Evolutionary conservation across 1,140 invertebrate species (phyloP).

Genomic region (Atta texana): DNA sequence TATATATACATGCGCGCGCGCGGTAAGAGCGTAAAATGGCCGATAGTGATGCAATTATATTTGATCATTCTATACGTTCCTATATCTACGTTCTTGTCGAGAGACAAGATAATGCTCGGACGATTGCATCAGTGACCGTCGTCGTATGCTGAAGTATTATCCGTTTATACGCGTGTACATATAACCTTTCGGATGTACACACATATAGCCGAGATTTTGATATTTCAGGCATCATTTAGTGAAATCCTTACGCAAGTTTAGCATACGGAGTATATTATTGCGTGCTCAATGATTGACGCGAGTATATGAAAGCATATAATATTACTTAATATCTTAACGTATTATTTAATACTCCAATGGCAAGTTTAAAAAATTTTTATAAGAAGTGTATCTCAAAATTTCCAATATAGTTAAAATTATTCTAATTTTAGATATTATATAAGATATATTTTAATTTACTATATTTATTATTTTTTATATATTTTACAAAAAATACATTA

Average conservation of each 20-base stretch:
- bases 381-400: background rate
- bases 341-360: background rate
- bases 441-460: slow-evolving; percentile 1
- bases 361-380: background rate
- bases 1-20: too few species aligned
- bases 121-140: slow-evolving; percentile 68
- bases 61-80: slow-evolving; percentile 68
- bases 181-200: slow-evolving; percentile 67
- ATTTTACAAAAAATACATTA: background rate
- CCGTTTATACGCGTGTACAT: slow-evolving; percentile 57
- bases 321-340: slow-evolving; percentile 7
- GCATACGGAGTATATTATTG: slow-evolving; percentile 31
- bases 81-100: slow-evolving; percentile 29
- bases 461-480: background rate
- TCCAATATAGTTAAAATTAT: background rate
- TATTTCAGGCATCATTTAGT: slow-evolving; percentile 58
- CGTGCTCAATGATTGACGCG: slow-evolving; percentile 21
- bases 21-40: background rate
- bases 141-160: slow-evolving; percentile 49
- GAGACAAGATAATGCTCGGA: slow-evolving; percentile 72
- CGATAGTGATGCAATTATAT: slow-evolving; percentile 67
- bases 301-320: slow-evolving; percentile 18
- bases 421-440: too few species aligned
- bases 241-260: slow-evolving; percentile 41
- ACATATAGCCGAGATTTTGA: slow-evolving; percentile 44